Percentiles rank a stretch among this genome's conserved stretches.
These are phyloP conservation scores for Drosophila falleni DNA, from an alignment of 2,888 invertebrate species.

Conservation along the genomic window DNA sequence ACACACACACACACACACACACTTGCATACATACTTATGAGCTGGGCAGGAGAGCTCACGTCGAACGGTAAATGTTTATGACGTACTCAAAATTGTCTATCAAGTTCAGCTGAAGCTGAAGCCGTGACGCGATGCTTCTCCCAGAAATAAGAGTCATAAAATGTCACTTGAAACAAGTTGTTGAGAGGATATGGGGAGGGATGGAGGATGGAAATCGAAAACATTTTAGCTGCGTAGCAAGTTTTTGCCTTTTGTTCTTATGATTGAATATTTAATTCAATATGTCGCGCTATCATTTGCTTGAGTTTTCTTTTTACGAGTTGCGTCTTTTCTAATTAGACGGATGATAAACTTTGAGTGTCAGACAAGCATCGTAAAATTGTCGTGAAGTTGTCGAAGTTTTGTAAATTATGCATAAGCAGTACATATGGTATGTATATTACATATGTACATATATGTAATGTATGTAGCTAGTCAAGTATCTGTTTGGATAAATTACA, in stretches of 20 bases:
- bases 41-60: slow-evolving; percentile 53
- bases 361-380: slow-evolving; percentile 14
- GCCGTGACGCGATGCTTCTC: slow-evolving; percentile 25
- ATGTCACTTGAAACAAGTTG: slow-evolving; percentile 58
- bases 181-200: neutral
- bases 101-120: slow-evolving; percentile 78
- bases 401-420: neutral
- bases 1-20: neutral
- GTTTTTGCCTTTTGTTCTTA: slow-evolving; percentile 65
- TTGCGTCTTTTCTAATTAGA: slow-evolving; percentile 64
- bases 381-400: neutral
- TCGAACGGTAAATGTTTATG: slow-evolving; percentile 81
- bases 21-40: neutral
- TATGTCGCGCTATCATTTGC: slow-evolving; percentile 66
- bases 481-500: too few species aligned
- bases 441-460: too few species aligned
- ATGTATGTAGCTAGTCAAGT: neutral
- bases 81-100: slow-evolving; percentile 78
- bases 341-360: slow-evolving; percentile 72
- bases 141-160: slow-evolving; percentile 57
- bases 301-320: slow-evolving; percentile 49
- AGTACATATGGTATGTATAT: too few species aligned
- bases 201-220: neutral
- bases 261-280: slow-evolving; percentile 80
- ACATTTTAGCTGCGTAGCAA: slow-evolving; percentile 51